Evolutionary conservation across 2,888 invertebrate species (phyloP), one percentile per base, ranked within the genome.

Genomic region (Chrysodeixis includens): DNA sequence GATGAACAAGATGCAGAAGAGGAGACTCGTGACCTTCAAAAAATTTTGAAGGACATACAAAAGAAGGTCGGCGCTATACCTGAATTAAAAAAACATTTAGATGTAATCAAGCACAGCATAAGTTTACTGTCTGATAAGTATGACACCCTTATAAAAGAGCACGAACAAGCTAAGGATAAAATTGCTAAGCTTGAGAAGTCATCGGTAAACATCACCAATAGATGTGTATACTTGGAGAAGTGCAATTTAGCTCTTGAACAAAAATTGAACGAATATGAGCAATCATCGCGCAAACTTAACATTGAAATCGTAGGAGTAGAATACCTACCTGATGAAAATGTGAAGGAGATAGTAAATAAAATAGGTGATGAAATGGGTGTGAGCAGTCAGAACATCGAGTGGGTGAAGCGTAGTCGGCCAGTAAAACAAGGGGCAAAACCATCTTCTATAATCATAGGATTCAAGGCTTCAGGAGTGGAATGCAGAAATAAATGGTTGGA

Each of bases 181-280:
- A 54, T 60, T 4, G n/a, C 9, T 16, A 60, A 44, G 6, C 60
- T 68, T 7, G 63, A 68, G 18, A 67, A 67, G 56, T 61, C 53
- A 14, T 40, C 61, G 10, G 16, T 30, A 30, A 71, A 55, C 32
- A 60, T 71, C 0, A 67, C 32, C 22, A 67, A 71, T 32, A 67
- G 52, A 26, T 71, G 64, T 59, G 52, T 66, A 0, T 69, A 67
- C 30, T 56, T 71, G 12, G 71, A 71, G 32, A 71, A 67, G 16
- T 61, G 54, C 22, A 71, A 71, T 32, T 14, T 60, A 14, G 67
- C 71, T 6, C 30, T 64, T 1, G 71, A 67, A 54, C 71, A 71
- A 18, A 67, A 71, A 40, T 40, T 64, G 6, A 22, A 56, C n/a
- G 56, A 63, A 26, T 55, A 14, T n/a, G 59, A 65, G 30, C 64